Conservation (phyloP, 1,140 invertebrate genomes). For the Drosophila oshimai region DNA sequence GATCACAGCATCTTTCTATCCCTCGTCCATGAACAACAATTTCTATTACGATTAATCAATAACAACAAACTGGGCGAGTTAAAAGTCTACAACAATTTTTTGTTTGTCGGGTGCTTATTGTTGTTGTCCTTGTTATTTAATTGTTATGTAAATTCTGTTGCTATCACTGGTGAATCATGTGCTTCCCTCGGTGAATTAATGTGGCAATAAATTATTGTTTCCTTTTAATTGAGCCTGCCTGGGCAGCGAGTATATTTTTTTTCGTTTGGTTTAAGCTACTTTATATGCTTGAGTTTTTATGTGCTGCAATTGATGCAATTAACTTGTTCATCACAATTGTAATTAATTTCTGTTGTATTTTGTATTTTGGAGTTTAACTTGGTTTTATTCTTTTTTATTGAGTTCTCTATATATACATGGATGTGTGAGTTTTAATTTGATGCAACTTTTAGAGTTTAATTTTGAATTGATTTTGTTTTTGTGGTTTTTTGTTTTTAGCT, state of each 20-base stretch:
- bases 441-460: slow-evolving; percentile 51
- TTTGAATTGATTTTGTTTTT: slow-evolving; percentile 63
- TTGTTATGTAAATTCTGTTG: slow-evolving; percentile 64
- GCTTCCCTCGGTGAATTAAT: slow-evolving; percentile 11
- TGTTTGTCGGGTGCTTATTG: slow-evolving; percentile 15
- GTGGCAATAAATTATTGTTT: slow-evolving; percentile 68
- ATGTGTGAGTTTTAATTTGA: slow-evolving; percentile 51
- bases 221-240: slow-evolving; percentile 68
- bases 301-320: slow-evolving; percentile 48
- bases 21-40: slow-evolving; percentile 15
- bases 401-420: slow-evolving; percentile 53
- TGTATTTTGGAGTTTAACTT: slow-evolving; percentile 12
- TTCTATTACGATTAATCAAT: slow-evolving; percentile 32
- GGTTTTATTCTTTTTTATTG: slow-evolving; percentile 40
- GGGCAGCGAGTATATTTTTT: slow-evolving; percentile 23
- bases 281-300: slow-evolving; percentile 49
- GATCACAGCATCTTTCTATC: slow-evolving; percentile 39
- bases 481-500: slow-evolving; percentile 41
- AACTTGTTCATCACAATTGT: slow-evolving; percentile 68
- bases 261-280: slow-evolving; percentile 19
- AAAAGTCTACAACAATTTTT: slow-evolving; percentile 44
- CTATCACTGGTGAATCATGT: slow-evolving; percentile 65
- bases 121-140: slow-evolving; percentile 26
- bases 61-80: slow-evolving; percentile 29
- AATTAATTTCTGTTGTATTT: slow-evolving; percentile 44